Evolutionary conservation across 1,140 invertebrate genomes (phyloP), one percentile per base, ranked within the genome.

Genomic region (Apis dorsata): DNA sequence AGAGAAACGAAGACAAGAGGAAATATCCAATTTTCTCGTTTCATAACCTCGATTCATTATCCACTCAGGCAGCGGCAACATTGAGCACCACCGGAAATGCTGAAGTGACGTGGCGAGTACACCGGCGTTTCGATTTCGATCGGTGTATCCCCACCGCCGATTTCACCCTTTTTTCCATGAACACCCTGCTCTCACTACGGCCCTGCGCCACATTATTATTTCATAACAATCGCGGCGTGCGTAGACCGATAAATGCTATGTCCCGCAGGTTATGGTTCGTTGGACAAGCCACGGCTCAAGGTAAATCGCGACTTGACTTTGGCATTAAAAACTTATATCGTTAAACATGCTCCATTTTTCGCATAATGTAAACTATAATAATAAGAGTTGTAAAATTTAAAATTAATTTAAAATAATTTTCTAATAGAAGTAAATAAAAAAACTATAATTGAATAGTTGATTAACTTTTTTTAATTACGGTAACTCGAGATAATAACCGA

Each of bases 91-190:
- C 81, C 82, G 81, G 79, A 86, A 88, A 85, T 34, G 53, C 55
- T 81, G 28, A 82, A 90, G 72, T 90, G 89, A 88, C 89, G 89
- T 90, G 89, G 28, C 73, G 51, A 69, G 83, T 79, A 89, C 86
- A 89, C 88, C 88, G 66, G 81, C 86, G 81, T 78, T 86, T 85
- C 88, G 89, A 90, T 90, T 90, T 84, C 79, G 84, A 90, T 88
- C 86, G 69, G 69, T 81, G 59, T 72, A 17, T 76, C 88, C 88
- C 86, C 68, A 78, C 84, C 70, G 57, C 76, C 76, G 44, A 69
- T 60, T 72, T 85, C 73, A 70, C 88, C 83, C 86, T 24, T 88
- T 87, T 24, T 65, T 4, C 51, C 34, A 44, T 34, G 57, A 21
- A 28, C 55, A 66, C 78, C 66, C 76, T 62, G 65, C 53, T 57